A percentile compares a stretch with the other conserved stretches of the same genome.
phyloP scores from a whole-genome alignment of 2,113 vertebrate species.

The Australoheros scitulus region DNA sequence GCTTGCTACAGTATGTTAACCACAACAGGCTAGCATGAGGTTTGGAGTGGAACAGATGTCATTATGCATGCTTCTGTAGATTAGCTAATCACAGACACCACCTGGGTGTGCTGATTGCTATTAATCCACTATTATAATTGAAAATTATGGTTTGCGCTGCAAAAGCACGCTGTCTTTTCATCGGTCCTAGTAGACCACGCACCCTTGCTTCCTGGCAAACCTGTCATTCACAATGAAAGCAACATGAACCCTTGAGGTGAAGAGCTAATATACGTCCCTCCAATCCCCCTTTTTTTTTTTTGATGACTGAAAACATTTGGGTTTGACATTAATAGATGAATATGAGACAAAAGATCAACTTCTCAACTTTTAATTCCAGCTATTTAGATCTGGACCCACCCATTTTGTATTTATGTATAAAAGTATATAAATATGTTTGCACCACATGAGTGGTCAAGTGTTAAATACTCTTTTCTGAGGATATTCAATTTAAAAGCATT shows the following conservation, averaged over 20 bases:
- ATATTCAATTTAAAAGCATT: not conserved
- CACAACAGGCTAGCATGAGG: conserved; percentile 11
- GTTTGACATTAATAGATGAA: no score
- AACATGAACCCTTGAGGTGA: conserved; percentile 1
- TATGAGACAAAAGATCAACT: no score
- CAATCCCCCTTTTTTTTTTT: no score
- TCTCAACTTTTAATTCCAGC: no score
- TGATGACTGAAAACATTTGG: no score
- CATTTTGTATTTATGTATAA: not conserved
- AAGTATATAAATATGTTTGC: not conserved
- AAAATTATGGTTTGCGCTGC: conserved; percentile 63
- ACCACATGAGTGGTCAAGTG: not conserved
- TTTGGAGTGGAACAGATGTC: conserved; percentile 67
- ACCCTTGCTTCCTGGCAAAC: conserved; percentile 43
- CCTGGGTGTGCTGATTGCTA: conserved; percentile 70
- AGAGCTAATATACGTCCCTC: not conserved
- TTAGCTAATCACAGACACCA: conserved; percentile 72
- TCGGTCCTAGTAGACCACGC: conserved; percentile 35
- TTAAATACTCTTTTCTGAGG: not conserved
- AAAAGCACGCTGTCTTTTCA: conserved; percentile 34
- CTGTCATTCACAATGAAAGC: conserved; percentile 37
- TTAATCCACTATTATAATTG: conserved; percentile 76
- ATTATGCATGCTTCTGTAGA: conserved; percentile 62
- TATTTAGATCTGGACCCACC: no score
- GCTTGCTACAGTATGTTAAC: conserved; percentile 33